These are phyloP conservation scores for Cryptophagus acutangulus DNA, from an alignment of 2,888 invertebrate genomes.

Conservation along the genomic window DNA sequence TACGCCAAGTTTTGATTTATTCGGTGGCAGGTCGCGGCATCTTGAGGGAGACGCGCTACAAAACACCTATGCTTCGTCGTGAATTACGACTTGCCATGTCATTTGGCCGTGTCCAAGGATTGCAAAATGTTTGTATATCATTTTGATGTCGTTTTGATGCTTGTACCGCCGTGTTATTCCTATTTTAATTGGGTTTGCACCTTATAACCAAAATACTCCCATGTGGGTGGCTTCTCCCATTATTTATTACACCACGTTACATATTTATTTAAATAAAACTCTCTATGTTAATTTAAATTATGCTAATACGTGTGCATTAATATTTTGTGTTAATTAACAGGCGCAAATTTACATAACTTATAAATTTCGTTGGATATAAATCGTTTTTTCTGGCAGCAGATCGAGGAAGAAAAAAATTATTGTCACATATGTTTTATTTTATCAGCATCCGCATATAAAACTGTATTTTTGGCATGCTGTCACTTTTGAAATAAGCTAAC, in stretches of 20 bases:
- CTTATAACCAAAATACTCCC: conserved; percentile 31
- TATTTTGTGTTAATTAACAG: no score
- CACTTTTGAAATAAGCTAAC: conserved; percentile 38
- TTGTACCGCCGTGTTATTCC: conserved; percentile 36
- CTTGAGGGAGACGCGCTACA: conserved; percentile 40
- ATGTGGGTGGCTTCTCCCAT: conserved; percentile 34
- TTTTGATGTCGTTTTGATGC: conserved; percentile 40
- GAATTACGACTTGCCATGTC: conserved; percentile 42
- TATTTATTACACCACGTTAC: no score
- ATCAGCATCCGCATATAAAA: conserved; percentile 30
- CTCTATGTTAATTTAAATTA: no score
- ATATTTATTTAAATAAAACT: no score
- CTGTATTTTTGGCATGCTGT: conserved; percentile 37
- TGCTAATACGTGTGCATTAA: no score
- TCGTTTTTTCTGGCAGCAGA: conserved; percentile 11
- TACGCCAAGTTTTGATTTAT: conserved; percentile 41
- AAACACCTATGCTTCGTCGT: conserved; percentile 41
- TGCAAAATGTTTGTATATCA: conserved; percentile 44
- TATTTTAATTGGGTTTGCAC: conserved; percentile 40
- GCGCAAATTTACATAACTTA: no score
- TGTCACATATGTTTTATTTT: conserved; percentile 28
- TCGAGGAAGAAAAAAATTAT: conserved; percentile 16
- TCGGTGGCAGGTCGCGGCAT: conserved; percentile 38
- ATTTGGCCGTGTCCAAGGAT: conserved; percentile 42
- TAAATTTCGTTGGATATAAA: no score